Conservation (phyloP, 2,113 vertebrate species). For the Anoplopoma fimbria region DNA sequence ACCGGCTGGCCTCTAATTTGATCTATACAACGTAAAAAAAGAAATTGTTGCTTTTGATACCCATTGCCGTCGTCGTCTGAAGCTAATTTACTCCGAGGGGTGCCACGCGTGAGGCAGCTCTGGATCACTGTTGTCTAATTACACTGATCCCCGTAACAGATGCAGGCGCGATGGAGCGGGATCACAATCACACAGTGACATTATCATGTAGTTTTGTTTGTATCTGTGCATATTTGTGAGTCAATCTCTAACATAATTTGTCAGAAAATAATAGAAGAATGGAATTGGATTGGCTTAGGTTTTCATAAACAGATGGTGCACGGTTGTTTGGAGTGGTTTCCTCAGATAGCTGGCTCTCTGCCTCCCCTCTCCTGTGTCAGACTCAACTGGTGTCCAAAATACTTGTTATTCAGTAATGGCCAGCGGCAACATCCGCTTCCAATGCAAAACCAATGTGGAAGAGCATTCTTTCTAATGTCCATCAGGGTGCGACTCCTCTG, state of each 20-base stretch:
- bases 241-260: conserved; percentile 1
- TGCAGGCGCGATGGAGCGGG: conserved; percentile 10
- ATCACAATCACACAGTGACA: not conserved
- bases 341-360: conserved; percentile 3
- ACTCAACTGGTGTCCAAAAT: conserved; percentile 24
- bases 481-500: too few species aligned
- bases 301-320: conserved; percentile 23
- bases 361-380: conserved; percentile 4
- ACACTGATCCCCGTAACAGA: conserved; percentile 49
- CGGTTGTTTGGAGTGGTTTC: conserved; percentile 16
- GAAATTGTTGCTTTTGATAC: conserved; percentile 62
- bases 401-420: not conserved
- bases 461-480: not conserved
- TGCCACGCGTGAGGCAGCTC: conserved; percentile 45
- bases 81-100: conserved; percentile 49
- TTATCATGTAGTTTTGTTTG: not conserved
- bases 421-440: not conserved
- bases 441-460: not conserved
- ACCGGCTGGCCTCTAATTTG: conserved; percentile 69
- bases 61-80: conserved; percentile 23
- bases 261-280: conserved; percentile 24
- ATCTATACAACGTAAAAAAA: conserved; percentile 39
- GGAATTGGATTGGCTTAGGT: conserved; percentile 10
- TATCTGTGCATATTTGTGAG: not conserved
- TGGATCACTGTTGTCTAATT: conserved; percentile 65